These are phyloP conservation scores for Boulengeromyrus knoepffleri DNA, from an alignment of 2,113 vertebrate species.

Conservation along the genomic window DNA sequence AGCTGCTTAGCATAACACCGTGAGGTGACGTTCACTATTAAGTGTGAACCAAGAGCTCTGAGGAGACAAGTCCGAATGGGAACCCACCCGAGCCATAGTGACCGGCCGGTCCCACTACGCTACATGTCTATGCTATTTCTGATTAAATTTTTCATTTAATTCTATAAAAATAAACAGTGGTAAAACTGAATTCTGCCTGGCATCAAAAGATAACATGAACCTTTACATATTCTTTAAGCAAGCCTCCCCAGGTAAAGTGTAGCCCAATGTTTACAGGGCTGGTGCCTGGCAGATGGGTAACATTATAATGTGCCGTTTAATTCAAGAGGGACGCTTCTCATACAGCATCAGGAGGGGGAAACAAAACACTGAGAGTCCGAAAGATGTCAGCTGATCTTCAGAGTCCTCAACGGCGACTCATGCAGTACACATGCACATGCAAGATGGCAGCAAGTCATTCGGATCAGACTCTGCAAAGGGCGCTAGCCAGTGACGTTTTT, in stretches of 20 bases:
- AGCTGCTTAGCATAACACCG: not conserved
- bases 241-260: not conserved
- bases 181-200: not conserved
- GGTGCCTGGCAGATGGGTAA: not conserved
- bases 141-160: not conserved
- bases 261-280: not conserved
- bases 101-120: not conserved
- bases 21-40: not conserved
- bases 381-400: not conserved
- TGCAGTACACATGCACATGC: constrained; percentile 2
- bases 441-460: not conserved
- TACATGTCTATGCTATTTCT: not conserved
- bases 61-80: not conserved
- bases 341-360: not conserved
- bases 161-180: not conserved
- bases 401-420: not conserved
- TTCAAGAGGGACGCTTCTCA: not conserved
- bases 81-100: not conserved
- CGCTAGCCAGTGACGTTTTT: not conserved
- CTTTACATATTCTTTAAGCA: not conserved
- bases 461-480: not conserved
- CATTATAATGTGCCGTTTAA: not conserved
- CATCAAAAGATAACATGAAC: not conserved
- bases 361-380: not conserved
- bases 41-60: not conserved